Conservation (phyloP, 2,797 vertebrate species). For the Lagocephalus sceleratus region DNA sequence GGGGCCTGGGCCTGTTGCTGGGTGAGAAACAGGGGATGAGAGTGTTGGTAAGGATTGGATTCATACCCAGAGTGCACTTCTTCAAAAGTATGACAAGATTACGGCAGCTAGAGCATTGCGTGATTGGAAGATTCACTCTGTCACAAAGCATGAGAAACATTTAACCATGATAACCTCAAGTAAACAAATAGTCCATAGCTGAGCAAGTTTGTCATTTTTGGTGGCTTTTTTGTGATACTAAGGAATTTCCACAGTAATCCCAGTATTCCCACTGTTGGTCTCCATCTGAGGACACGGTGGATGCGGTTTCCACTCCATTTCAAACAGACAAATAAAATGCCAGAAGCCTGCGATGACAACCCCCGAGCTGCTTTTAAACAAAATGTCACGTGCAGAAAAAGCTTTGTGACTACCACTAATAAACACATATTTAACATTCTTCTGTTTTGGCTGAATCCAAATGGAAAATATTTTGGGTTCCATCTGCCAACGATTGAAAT, state of each 20-base stretch:
- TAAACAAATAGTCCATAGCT: slow-evolving; percentile 13
- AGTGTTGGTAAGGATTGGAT: slow-evolving; percentile 16
- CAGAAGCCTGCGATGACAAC: slow-evolving; percentile 12
- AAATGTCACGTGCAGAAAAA: slow-evolving; percentile 15
- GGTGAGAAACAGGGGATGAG: slow-evolving; percentile 29
- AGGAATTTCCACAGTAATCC: slow-evolving; percentile 37
- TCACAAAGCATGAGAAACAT: slow-evolving; percentile 9
- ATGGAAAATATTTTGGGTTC: not conserved
- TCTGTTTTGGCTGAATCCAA: not conserved
- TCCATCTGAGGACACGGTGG: slow-evolving; percentile 17
- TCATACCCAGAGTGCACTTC: slow-evolving; percentile 15
- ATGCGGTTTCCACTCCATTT: slow-evolving; percentile 32
- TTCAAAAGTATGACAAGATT: not conserved
- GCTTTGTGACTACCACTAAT: slow-evolving; percentile 10
- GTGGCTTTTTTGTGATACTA: slow-evolving; percentile 22
- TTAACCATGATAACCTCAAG: slow-evolving; percentile 1
- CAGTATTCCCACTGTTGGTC: slow-evolving; percentile 9
- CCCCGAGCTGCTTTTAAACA: slow-evolving; percentile 10
- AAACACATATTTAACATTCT: slow-evolving; percentile 7
- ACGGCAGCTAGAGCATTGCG: no score
- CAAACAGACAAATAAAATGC: slow-evolving; percentile 6
- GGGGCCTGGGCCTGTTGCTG: slow-evolving; percentile 37
- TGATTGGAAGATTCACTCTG: not conserved
- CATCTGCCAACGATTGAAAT: slow-evolving; percentile 7
- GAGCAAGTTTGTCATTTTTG: slow-evolving; percentile 14